Evolutionary conservation across 2,797 vertebrate species (phyloP).

Genomic region (Manis pentadactyla): DNA sequence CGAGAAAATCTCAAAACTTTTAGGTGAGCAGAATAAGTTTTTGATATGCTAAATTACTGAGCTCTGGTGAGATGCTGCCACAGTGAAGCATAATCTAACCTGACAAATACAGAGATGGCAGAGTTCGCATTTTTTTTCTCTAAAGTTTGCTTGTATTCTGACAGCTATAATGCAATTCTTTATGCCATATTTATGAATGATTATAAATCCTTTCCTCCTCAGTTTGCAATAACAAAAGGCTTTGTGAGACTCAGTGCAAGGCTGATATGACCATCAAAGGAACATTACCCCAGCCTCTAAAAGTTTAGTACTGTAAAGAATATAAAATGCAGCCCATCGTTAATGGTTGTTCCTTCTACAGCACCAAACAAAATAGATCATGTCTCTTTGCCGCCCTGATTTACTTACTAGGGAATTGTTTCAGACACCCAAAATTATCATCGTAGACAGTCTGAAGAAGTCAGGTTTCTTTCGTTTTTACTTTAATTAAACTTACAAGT

Average conservation of each 20-base stretch:
- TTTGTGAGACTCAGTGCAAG: not conserved
- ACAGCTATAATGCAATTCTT: not conserved
- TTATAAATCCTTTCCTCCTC: not conserved
- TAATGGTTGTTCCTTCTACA: not conserved
- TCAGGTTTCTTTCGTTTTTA: not conserved
- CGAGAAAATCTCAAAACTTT: not conserved
- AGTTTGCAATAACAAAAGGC: not conserved
- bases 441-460: not conserved
- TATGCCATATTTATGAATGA: constrained; percentile 30
- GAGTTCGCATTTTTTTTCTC: not conserved
- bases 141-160: not conserved
- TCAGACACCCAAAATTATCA: not conserved
- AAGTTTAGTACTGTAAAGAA: constrained; percentile 6
- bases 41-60: not conserved
- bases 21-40: not conserved
- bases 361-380: not conserved
- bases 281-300: not conserved
- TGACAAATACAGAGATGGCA: not conserved
- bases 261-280: not conserved
- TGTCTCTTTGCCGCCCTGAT: not conserved
- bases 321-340: not conserved
- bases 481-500: constrained; percentile 5
- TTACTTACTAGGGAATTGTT: not conserved
- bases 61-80: not conserved
- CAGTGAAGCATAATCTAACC: not conserved